Evolutionary conservation across 2,113 vertebrate genomes (phyloP), one percentile per base, ranked within the genome.

Genomic region (Rattus rattus): DNA sequence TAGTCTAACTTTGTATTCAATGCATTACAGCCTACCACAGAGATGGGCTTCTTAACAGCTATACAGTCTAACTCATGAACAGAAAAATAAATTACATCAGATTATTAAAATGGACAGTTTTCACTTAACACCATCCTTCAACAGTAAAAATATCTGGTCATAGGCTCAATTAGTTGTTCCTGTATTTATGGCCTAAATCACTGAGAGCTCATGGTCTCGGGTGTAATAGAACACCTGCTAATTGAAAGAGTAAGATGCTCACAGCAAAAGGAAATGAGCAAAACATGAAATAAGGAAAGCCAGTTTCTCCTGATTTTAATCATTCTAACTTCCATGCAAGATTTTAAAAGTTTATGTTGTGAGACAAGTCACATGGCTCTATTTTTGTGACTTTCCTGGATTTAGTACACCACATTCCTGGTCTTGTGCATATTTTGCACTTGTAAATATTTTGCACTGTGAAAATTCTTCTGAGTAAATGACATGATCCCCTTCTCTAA

Each of bases 401-500:
- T 56, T 6, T 76, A 69, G 11, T 14, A 28, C 0, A 70, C 1
- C 16, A 28, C 13, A 52, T 49, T 69, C 52, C 36, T 17, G 20
- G 11, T 77, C 69, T 13, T 95, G 2, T 20, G 19, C 17, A 70
- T 80, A 39, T 69, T 93, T 85, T 91, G 26, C 70, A 39, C 43
- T 3, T 36, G 16, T 1, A 92, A 65, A 77, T 79, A 77, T 56
- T 54, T 14, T 56, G 33, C 73, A 56, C 54, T 67, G 79, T 17
- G 33, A 52, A 88, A 92, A 4, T 61, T 1, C 75, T 88, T 89
- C 56, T 80, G 26, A 96, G 14, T 73, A 61, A 95, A 59, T 88
- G 70, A 33, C 26, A 69, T 39, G 2, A 39, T 13, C n/a, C 33
- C 1, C 9, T 89, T 47, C 7, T 36, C 28, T 49, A 5, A 16